Base-by-base conservation (phyloP, 2,888 invertebrate genomes). In the Argyresthia albistria region DNA sequence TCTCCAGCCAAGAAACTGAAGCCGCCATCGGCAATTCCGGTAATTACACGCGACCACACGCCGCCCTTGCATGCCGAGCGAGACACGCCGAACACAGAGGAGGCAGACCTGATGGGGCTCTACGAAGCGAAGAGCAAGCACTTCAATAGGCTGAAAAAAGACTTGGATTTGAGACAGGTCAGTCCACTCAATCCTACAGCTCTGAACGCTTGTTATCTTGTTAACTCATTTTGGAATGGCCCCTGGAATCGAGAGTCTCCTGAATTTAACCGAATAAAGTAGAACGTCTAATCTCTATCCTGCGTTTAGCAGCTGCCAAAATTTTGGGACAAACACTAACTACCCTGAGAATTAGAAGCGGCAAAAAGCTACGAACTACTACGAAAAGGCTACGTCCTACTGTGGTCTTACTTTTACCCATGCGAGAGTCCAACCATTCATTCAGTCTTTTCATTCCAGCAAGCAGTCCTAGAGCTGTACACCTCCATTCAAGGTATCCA, bases 151-250 rank as follows among this genome's bases (percentile, higher is more conserved):
- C 62, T 86, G 74, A 87, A 86, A 58, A 86, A 76, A 58, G 86
- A 86, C 55, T 62, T 87, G n/a, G 86, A 87, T 62, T 57, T 84
- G 36, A 86, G 83, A 66, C 87, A 87, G 71, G 87, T 86, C 59
- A 54, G 46, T 52, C 8, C 12, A 6, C 39, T 25, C 3, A 25
- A 8, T 39, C n/a, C n/a, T n/a, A n/a, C n/a, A n/a, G n/a, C n/a
- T n/a, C n/a, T n/a, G n/a, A n/a, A n/a, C n/a, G n/a, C n/a, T n/a
- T n/a, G n/a, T n/a, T n/a, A n/a, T n/a, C n/a, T n/a, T n/a, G n/a
- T n/a, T n/a, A n/a, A n/a, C n/a, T n/a, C n/a, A n/a, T n/a, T n/a
- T n/a, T n/a, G n/a, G n/a, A n/a, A n/a, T n/a, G n/a, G n/a, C n/a
- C n/a, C n/a, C n/a, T n/a, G n/a, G n/a, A n/a, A n/a, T n/a, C n/a